Conservation (phyloP, 92 coral and sea anemone species). For the Epizoanthus stellaris region DNA sequence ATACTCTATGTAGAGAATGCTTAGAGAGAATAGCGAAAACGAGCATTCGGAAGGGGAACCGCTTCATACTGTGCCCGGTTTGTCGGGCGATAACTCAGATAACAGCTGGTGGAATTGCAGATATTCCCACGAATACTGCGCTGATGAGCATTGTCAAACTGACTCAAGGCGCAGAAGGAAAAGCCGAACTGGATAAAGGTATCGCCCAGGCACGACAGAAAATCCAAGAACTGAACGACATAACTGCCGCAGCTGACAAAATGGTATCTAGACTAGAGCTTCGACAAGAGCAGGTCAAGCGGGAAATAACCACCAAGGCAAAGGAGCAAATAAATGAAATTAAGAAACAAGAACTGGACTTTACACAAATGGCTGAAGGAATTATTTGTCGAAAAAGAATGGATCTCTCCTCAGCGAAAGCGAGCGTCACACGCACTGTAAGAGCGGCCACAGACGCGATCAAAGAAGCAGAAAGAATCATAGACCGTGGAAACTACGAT, state of each 20-base stretch:
- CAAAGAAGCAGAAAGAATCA: slow-evolving; percentile 13
- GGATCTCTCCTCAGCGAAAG: background rate
- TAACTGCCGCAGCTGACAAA: slow-evolving; percentile 6
- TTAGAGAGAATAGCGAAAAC: slow-evolving; percentile 20
- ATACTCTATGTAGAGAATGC: slow-evolving; percentile 51
- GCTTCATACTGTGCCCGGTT: slow-evolving; percentile 45
- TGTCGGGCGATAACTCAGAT: slow-evolving; percentile 42
- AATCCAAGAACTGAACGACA: slow-evolving; percentile 20
- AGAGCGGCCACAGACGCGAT: background rate
- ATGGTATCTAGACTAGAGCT: slow-evolving; percentile 13
- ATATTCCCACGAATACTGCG: slow-evolving; percentile 30
- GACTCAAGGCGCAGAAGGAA: slow-evolving; percentile 28
- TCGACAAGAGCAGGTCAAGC: slow-evolving; percentile 33
- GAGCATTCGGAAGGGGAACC: slow-evolving; percentile 2
- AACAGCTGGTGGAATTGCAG: slow-evolving; percentile 39
- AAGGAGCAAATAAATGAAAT: slow-evolving; percentile 9
- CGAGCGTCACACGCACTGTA: background rate
- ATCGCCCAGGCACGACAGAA: slow-evolving; percentile 4
- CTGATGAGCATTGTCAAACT: slow-evolving; percentile 45
- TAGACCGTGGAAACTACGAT: slow-evolving; percentile 16
- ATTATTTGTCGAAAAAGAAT: background rate
- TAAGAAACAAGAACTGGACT: background rate
- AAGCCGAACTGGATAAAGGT: slow-evolving; percentile 18
- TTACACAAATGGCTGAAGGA: slow-evolving; percentile 28
- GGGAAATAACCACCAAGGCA: background rate